These are phyloP conservation scores for Antitype chi DNA, from an alignment of 2,888 invertebrate species.

Conservation along the genomic window DNA sequence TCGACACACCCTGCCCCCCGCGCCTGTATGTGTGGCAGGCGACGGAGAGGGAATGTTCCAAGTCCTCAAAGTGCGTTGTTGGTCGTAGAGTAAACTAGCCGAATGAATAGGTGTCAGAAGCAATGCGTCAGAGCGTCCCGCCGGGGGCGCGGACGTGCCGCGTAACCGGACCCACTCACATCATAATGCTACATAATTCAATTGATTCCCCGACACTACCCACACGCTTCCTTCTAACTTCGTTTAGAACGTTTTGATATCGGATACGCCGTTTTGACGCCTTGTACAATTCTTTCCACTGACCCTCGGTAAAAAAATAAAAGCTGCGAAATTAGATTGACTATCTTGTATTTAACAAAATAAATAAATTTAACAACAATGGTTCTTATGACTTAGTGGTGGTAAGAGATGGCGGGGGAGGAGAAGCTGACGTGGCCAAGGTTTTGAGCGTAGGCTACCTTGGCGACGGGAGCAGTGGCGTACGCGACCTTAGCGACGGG, in stretches of 20 bases:
- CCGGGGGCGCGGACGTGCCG: conserved; percentile 83
- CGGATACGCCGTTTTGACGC: conserved; percentile 88
- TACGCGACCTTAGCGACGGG: conserved; percentile 71
- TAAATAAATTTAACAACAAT: conserved; percentile 78
- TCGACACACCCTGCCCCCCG: conserved; percentile 67
- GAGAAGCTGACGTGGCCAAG: conserved; percentile 81
- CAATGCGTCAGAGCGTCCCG: conserved; percentile 84
- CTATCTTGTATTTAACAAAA: conserved; percentile 79
- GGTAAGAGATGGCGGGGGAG: conserved; percentile 83
- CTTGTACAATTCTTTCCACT: conserved; percentile 83
- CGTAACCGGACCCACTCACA: conserved; percentile 86
- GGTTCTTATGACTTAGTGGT: conserved; percentile 79
- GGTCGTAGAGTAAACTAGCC: conserved; percentile 80
- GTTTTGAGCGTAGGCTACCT: conserved; percentile 70
- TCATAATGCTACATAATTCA: conserved; percentile 90
- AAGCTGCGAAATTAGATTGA: conserved; percentile 71
- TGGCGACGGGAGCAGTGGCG: conserved; percentile 68
- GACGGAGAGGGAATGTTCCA: conserved; percentile 63
- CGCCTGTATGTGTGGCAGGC: conserved; percentile 48
- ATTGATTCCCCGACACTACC: conserved; percentile 90
- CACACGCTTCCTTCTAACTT: conserved; percentile 89
- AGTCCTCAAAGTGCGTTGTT: conserved; percentile 67
- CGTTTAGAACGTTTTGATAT: conserved; percentile 90
- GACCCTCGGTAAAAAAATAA: conserved; percentile 76
- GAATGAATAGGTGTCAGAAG: conserved; percentile 88